phyloP scores from a whole-genome alignment of 2,113 vertebrate genomes.

The Bubo bubo region DNA sequence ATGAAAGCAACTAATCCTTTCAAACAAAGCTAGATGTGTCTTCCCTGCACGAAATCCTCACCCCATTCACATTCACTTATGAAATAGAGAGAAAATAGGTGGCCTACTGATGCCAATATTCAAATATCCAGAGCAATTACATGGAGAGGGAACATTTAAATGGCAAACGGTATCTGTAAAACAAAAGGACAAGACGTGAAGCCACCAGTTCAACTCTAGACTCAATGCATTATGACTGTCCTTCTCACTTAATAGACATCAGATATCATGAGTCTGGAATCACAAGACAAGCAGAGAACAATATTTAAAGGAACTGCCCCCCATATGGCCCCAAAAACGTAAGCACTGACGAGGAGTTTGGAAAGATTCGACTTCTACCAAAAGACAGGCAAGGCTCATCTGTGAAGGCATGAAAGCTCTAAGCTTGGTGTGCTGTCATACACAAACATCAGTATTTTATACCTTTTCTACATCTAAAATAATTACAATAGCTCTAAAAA shows the following conservation, averaged over 20 bases:
- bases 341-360: background rate
- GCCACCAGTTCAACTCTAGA: background rate
- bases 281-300: background rate
- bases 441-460: background rate
- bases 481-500: background rate
- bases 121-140: background rate
- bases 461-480: background rate
- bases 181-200: background rate
- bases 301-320: background rate
- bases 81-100: background rate
- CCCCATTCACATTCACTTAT: background rate
- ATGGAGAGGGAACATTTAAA: background rate
- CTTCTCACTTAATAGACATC: slow-evolving; percentile 36
- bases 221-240: slow-evolving; percentile 19
- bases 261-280: background rate
- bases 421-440: background rate
- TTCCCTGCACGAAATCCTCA: background rate
- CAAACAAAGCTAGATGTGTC: background rate
- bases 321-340: background rate
- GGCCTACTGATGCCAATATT: background rate
- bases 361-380: background rate
- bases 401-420: background rate
- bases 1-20: slow-evolving; percentile 39
- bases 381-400: background rate
- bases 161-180: slow-evolving; percentile 6